Conservation (phyloP, 2,888 invertebrate genomes). For the Xylota sylvarum region DNA sequence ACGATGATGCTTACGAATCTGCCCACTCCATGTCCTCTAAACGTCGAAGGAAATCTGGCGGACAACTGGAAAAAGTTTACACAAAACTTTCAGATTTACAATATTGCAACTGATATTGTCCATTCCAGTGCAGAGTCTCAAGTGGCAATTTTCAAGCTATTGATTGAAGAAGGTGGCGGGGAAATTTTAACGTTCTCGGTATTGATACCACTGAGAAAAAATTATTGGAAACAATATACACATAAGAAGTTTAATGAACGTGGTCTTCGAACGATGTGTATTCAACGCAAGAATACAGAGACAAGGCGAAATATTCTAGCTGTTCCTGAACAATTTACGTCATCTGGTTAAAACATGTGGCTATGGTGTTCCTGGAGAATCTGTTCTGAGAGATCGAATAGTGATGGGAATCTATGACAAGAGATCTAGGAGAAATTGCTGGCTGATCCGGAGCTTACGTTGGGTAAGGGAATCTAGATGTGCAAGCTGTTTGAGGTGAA, state of each 20-base stretch:
- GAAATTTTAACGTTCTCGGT: slow-evolving; percentile 41
- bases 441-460: neutral
- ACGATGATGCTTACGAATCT: slow-evolving; percentile 37
- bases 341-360: too few species aligned
- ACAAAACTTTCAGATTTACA: slow-evolving; percentile 25
- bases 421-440: slow-evolving; percentile 30
- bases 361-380: too few species aligned
- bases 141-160: slow-evolving; percentile 48
- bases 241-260: slow-evolving; percentile 40
- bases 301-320: slow-evolving; percentile 31
- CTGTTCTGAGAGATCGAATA: slow-evolving; percentile 33
- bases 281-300: neutral
- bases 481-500: slow-evolving; percentile 32
- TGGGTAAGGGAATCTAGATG: slow-evolving; percentile 4
- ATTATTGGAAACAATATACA: slow-evolving; percentile 38
- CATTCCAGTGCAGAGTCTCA: slow-evolving; percentile 22
- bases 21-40: slow-evolving; percentile 7
- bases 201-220: slow-evolving; percentile 32
- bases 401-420: slow-evolving; percentile 41
- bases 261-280: neutral
- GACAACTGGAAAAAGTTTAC: slow-evolving; percentile 22
- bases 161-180: slow-evolving; percentile 55
- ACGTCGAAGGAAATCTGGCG: too few species aligned
- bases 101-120: neutral
- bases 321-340: slow-evolving; percentile 15